Base-by-base conservation (phyloP, 2,888 invertebrate genomes). In the Lissonota sp. region DNA sequence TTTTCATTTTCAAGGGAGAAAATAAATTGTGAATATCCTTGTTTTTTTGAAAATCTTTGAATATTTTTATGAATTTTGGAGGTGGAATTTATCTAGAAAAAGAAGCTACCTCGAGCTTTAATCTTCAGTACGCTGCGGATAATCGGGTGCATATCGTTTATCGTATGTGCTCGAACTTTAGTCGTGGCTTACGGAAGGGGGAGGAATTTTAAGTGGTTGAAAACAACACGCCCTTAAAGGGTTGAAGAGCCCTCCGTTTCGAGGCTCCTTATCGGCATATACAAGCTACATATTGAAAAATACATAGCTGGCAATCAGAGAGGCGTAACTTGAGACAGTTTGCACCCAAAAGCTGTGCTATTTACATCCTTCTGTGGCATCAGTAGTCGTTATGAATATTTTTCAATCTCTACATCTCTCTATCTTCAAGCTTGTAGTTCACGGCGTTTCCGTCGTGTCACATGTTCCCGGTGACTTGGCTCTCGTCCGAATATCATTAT, bases 401-500 rank as follows among this genome's bases (percentile, higher is more conserved):
- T 39, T 55, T 37, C 16, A 40, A 49, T 78, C 78, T 72, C 14
- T 14, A 37, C 26, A 26, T 58, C 57, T 66, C 63, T 74, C n/a
- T 78, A 64, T 74, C 71, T 71, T 4, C 40, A 64, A 60, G 26
- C 26, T 26, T 16, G 42, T 14, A 69, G 53, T 51, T 44, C 57
- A 66, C 60, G 74, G 64, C 60, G 44, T 42, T 66, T 26, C n/a
- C 39, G 26, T 26, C 72, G 78, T 72, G 67, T 73, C 70, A 62
- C 62, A 72, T 80, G 57, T 79, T 71, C 76, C 63, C 70, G 53
- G 16, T 37, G 51, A 51, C n/a, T 10, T 6, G 44, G 44, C 62
- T 76, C 72, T 80, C 57, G 71, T 70, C 76, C 73, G 73, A 80
- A 79, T 79, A 73, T 84, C 80, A 80, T 84, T 80, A 84, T 79